Base-by-base conservation (phyloP, 92 coral and sea anemone species). In the Siderastrea siderea region DNA sequence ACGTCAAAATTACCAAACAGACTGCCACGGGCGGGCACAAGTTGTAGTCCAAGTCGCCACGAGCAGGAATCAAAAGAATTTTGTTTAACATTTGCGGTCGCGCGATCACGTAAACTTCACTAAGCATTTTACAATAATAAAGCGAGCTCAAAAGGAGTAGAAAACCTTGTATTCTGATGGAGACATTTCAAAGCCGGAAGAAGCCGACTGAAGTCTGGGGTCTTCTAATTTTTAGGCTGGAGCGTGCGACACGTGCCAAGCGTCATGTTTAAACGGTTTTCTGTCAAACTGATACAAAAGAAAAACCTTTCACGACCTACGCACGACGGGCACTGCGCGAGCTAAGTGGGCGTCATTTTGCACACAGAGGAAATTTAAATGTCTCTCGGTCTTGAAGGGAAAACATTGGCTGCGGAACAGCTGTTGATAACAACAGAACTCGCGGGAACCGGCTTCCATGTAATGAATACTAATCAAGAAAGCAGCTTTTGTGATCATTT, bases 211-310 rank as follows among this genome's bases (percentile, higher is more conserved):
- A 46, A 69, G 15, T 72, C 50, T 51, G 59, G 1, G 84, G 46
- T 55, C 15, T 51, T 80, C 74, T n/a, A 86, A 78, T 81, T 52
- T 49, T 52, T 57, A 64, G 60, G 57, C 57, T 65, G 46, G 71
- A 79, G 92, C 89, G 94, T 88, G 95, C 87, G 74, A 65, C 95
- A 92, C 95, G 95, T 92, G 95, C 95, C 95, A 80, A 7, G 61
- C 71, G 87, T 53, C 86, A 92, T 50, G 44, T 75, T 66, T 67
- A 83, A 72, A 52, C 78, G 79, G 48, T 54, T 76, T 71, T 58
- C 57, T 80, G 90, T 88, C 92, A 88, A 57, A 81, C 62, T 77
- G 69, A 3, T 64, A 84, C 87, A 87, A 92, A 84, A 62, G 87
- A 51, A 70, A 75, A 8, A 52, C 61, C 73, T 84, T 77, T 61